Conservation (phyloP, 2,113 vertebrate species). For the Mus musculus region DNA sequence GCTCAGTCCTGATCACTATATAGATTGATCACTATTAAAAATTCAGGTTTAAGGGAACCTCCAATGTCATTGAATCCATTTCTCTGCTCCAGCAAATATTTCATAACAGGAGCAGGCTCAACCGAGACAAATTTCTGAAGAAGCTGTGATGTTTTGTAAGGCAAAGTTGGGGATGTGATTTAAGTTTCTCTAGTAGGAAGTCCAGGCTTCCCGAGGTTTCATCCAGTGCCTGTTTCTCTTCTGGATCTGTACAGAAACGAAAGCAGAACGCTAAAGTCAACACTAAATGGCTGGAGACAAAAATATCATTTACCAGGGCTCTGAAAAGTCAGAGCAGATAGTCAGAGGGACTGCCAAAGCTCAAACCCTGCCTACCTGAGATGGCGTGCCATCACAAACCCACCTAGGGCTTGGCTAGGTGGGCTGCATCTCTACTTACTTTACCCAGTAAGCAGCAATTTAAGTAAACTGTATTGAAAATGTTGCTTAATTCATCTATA, state of each 20-base stretch:
- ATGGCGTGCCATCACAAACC: background rate
- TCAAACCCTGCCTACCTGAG: background rate
- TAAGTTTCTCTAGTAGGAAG: background rate
- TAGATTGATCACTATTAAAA: background rate
- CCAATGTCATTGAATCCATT: too few species aligned
- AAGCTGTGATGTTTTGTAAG: background rate
- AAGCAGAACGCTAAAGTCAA: too few species aligned
- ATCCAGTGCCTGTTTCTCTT: background rate
- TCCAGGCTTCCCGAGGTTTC: background rate
- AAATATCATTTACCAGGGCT: background rate
- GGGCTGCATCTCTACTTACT: background rate
- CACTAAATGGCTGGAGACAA: background rate
- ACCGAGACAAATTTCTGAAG: background rate
- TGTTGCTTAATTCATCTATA: background rate
- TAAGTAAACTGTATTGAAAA: background rate
- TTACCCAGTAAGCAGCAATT: background rate
- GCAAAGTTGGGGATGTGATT: too few species aligned
- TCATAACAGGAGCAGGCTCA: background rate
- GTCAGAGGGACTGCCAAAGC: background rate
- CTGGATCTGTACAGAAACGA: background rate
- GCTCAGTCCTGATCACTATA: too few species aligned
- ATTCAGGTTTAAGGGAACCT: background rate
- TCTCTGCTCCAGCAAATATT: background rate
- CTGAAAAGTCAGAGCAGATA: background rate
- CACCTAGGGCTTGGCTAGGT: background rate